Percentiles rank a stretch among this genome's conserved stretches.
Conservation (phyloP, 2,797 vertebrate species). For the Spinibarbus caldwelli region DNA sequence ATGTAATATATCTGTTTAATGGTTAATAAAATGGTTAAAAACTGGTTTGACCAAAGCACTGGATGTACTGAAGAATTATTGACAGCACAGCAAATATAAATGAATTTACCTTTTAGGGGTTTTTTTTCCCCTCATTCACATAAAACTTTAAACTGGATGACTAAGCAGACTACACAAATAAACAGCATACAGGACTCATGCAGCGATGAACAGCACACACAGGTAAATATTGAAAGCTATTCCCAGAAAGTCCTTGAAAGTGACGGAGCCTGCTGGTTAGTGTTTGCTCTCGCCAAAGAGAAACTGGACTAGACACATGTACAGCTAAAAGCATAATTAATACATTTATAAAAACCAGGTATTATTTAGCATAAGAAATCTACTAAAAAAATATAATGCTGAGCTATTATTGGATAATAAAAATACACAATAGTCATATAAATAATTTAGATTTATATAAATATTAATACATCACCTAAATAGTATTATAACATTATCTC, state of each 20-base stretch:
- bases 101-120: no score
- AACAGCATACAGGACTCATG: not conserved
- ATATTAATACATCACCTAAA: not conserved
- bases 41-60: not conserved
- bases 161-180: not conserved
- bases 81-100: not conserved
- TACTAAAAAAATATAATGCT: not conserved
- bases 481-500: not conserved
- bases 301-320: not conserved
- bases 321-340: slow-evolving; percentile 2
- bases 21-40: slow-evolving; percentile 5
- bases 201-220: not conserved
- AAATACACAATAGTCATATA: not conserved
- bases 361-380: not conserved
- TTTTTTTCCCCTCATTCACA: not conserved
- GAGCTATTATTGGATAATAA: no score
- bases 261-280: slow-evolving; percentile 15
- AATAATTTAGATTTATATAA: not conserved
- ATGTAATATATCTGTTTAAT: not conserved
- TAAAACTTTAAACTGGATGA: not conserved
- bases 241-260: slow-evolving; percentile 21
- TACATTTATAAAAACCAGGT: not conserved
- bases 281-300: slow-evolving; percentile 14
- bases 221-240: slow-evolving; percentile 3
- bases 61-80: not conserved